phyloP scores from a whole-genome alignment of 2,888 invertebrate species.

The Athalia cordata region DNA sequence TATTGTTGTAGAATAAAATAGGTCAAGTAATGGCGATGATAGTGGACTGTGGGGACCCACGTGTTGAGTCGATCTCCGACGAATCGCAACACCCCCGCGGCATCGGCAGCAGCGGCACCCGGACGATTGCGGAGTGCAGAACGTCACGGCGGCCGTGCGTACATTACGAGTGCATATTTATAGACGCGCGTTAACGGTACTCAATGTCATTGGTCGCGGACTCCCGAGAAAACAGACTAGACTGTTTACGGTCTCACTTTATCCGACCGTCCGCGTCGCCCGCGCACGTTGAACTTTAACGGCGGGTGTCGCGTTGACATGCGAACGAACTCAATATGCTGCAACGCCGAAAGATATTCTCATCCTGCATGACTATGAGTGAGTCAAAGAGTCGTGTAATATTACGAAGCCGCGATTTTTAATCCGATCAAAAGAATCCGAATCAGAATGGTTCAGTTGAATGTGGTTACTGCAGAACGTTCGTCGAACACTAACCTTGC shows the following conservation, averaged over 20 bases:
- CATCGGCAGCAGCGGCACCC: too few relatives aligned
- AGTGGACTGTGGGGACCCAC: not conserved
- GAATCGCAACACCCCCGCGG: too few relatives aligned
- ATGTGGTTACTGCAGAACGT: not conserved
- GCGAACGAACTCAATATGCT: not conserved
- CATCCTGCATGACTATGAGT: too few relatives aligned
- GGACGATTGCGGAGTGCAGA: not conserved
- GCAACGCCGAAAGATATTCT: not conserved
- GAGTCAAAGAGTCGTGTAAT: too few relatives aligned
- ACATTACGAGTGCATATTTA: constrained; percentile 40
- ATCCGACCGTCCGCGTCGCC: not conserved
- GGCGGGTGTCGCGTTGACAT: not conserved
- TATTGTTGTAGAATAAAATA: not conserved
- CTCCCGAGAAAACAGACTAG: constrained; percentile 32
- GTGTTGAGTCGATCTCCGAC: not conserved
- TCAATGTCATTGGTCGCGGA: constrained; percentile 41
- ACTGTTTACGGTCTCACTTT: not conserved
- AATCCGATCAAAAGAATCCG: not conserved
- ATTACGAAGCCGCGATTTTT: not conserved
- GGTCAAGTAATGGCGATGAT: not conserved
- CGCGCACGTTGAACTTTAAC: constrained; percentile 22
- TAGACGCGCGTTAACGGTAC: constrained; percentile 41
- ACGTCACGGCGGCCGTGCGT: not conserved
- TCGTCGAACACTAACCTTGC: constrained; percentile 59
- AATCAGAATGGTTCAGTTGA: not conserved